Conservation (phyloP, 2,888 invertebrate species). For the Acanthoscelides obtectus region DNA sequence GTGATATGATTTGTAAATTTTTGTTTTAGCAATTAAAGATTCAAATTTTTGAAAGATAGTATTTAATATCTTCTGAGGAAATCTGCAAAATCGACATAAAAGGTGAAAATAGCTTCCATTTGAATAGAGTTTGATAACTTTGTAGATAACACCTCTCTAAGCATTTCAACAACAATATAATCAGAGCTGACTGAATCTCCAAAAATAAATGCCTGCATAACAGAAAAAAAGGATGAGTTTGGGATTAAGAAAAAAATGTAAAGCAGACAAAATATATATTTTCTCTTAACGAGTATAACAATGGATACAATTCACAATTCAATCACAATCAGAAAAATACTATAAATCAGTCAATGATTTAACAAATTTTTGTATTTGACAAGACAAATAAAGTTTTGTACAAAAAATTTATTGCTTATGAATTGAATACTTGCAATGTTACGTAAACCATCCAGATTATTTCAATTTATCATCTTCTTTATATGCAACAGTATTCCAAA, state of each 20-base stretch:
- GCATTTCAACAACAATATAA: too few relatives aligned
- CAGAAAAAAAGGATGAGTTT: too few relatives aligned
- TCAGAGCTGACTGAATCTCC: too few relatives aligned
- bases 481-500: neutral
- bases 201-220: too few relatives aligned
- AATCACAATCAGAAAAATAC: slow-evolving; percentile 9
- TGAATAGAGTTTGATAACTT: too few relatives aligned
- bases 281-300: slow-evolving; percentile 17
- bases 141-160: too few relatives aligned
- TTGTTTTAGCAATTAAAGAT: neutral
- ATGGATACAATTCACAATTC: slow-evolving; percentile 13
- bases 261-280: slow-evolving; percentile 23
- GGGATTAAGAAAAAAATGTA: slow-evolving; percentile 1
- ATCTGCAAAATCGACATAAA: too few relatives aligned
- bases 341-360: slow-evolving; percentile 3
- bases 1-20: neutral
- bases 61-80: too few relatives aligned
- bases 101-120: too few relatives aligned
- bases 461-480: neutral
- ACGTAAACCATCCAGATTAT: neutral
- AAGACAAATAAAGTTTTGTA: neutral
- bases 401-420: slow-evolving; percentile 1
- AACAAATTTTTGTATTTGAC: neutral
- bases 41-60: too few relatives aligned
- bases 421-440: neutral